These are phyloP conservation scores for Xylocopa sonorina DNA, from an alignment of 1,140 invertebrate genomes.

Conservation along the genomic window DNA sequence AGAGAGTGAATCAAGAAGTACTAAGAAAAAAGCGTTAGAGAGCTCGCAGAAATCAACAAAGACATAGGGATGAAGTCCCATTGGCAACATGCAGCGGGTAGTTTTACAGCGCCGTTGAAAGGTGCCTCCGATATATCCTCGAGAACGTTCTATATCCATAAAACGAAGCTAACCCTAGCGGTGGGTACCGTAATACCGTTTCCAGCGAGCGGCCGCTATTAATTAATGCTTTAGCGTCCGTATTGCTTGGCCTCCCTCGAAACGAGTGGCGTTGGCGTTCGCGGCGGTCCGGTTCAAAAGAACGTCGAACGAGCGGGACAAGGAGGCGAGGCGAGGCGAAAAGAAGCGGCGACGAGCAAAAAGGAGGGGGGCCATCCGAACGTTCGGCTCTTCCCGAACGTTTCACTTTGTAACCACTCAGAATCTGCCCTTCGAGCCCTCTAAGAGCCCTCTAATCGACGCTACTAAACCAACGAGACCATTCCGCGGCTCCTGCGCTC, in stretches of 20 bases:
- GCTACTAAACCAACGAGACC: conserved; percentile 67
- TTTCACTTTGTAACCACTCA: conserved; percentile 65
- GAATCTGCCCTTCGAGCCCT: conserved; percentile 46
- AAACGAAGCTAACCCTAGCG: conserved; percentile 58
- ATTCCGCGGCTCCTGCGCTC: conserved; percentile 44
- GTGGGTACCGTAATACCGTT: conserved; percentile 61
- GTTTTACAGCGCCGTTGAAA: conserved; percentile 48
- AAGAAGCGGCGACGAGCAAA: background rate
- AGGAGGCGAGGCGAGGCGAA: background rate
- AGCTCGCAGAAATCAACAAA: too few relatives aligned
- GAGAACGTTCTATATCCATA: conserved; percentile 60
- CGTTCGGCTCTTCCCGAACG: conserved; percentile 50
- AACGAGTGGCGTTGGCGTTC: too few relatives aligned
- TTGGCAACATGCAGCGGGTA: conserved; percentile 4
- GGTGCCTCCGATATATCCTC: conserved; percentile 41
- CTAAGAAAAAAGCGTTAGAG: too few relatives aligned
- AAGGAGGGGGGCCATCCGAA: background rate
- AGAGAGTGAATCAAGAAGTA: too few relatives aligned
- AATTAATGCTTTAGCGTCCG: conserved; percentile 66
- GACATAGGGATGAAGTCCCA: background rate
- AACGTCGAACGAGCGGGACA: background rate
- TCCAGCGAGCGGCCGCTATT: conserved; percentile 63
- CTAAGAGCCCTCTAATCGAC: conserved; percentile 67
- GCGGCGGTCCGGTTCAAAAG: conserved; percentile 33
- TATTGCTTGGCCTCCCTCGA: conserved; percentile 48